Evolutionary conservation across 2,888 invertebrate species (phyloP), one percentile per base, ranked within the genome.

Genomic region (Caenorhabditis angaria): DNA sequence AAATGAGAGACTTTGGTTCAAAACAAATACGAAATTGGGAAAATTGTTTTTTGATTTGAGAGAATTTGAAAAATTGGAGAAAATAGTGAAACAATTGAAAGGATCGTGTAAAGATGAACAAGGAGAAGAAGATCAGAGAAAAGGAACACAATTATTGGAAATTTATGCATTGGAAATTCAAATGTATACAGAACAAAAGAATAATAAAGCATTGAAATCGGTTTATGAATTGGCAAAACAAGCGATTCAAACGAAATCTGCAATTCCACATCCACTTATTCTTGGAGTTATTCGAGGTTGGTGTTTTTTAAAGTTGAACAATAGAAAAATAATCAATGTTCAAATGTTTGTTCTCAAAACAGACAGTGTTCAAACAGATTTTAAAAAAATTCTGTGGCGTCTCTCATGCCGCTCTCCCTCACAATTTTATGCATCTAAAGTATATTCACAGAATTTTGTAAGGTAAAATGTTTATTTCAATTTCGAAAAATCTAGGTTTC

Each of bases 161-260:
- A 97, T 99, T 75, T 99, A 99, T 88, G 97, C 99, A 0, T 89
- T 99, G 77, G 97, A 99, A 91, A 99, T 99, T 85, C 99, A 99
- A 90, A 99, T 99, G 97, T 97, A 99, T 88, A 99, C 99, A 0
- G 95, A 95, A 69, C 97, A 97, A 90, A 99, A 99, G 88, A 99
- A 99, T 88, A 99, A 99, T 88, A 99, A 99, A 89, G 85, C 81
- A 20, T 68, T 87, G 53, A 83, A 90, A 90, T 93, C 94, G 0
- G 90, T 99, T 18, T 99, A 99, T 87, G 97, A 99, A 89, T 96
- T 97, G 88, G 97, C 97, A 0, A 90, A 99, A 89, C 96, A 97
- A 88, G 97, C 97, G 0, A 90, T 99, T 78, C 95, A 97, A 88
- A 97, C 99, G 83, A 99, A 99, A 89, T 96, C 97, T 50, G 99